Evolutionary conservation across 2,888 invertebrate genomes (phyloP).

Genomic region (Brachyptera putata): DNA sequence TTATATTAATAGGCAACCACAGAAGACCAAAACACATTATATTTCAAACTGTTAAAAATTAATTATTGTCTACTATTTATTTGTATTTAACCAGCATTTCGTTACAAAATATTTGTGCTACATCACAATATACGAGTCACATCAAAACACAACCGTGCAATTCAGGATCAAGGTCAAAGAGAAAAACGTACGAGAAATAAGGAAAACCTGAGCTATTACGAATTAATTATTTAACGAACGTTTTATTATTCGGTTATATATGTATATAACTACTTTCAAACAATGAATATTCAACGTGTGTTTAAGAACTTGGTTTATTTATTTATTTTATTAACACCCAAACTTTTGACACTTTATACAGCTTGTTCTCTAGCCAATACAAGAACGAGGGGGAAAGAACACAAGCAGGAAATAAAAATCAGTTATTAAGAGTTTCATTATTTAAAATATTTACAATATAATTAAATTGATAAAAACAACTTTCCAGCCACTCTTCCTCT

Average conservation of each 20-base stretch:
- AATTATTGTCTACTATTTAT: constrained; percentile 31
- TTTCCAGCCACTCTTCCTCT: constrained; percentile 33
- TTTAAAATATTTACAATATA: constrained; percentile 36
- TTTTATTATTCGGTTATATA: constrained; percentile 33
- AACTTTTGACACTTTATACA: constrained; percentile 34
- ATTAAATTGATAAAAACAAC: constrained; percentile 33
- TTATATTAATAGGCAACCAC: constrained; percentile 3
- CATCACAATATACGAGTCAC: constrained; percentile 25
- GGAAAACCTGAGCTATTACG: constrained; percentile 26
- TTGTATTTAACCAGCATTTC: constrained; percentile 28
- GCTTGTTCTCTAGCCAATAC: constrained; percentile 34
- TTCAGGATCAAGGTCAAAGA: constrained; percentile 23
- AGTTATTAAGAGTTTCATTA: constrained; percentile 33
- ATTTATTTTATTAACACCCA: constrained; percentile 35
- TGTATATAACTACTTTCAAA: constrained; percentile 28
- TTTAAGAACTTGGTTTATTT: constrained; percentile 36
- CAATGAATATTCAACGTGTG: constrained; percentile 32
- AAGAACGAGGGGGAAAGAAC: constrained; percentile 35
- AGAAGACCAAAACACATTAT: constrained; percentile 17
- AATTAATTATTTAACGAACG: constrained; percentile 30
- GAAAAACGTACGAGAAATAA: constrained; percentile 21
- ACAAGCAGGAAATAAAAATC: constrained; percentile 32
- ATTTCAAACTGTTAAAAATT: constrained; percentile 24
- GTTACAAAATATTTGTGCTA: constrained; percentile 30
- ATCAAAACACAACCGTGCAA: constrained; percentile 26